Conservation (phyloP, 1,140 invertebrate genomes). For the Bombus pyrosoma region DNA sequence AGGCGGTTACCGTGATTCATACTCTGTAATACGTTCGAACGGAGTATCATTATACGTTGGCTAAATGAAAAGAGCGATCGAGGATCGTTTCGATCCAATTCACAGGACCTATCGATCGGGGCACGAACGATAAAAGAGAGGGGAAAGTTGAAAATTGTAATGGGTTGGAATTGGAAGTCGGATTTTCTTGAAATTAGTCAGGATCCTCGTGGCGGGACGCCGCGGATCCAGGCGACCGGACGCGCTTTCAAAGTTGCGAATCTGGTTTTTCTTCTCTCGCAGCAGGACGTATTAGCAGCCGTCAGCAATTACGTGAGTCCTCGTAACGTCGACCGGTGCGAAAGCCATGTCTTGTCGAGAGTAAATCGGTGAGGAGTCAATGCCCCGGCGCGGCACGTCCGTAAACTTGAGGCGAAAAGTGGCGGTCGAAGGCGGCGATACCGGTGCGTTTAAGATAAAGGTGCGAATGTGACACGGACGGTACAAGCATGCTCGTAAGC, state of each 20-base stretch:
- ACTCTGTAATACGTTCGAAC: neutral
- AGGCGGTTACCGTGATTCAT: neutral
- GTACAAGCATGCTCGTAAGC: conserved; percentile 10
- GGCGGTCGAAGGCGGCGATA: conserved; percentile 49
- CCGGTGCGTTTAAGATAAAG: conserved; percentile 44
- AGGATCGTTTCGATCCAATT: neutral
- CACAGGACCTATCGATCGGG: no score
- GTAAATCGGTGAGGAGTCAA: conserved; percentile 63
- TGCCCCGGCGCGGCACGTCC: conserved; percentile 43
- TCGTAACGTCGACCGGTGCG: conserved; percentile 52
- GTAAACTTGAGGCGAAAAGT: conserved; percentile 56
- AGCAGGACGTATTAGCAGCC: conserved; percentile 66
- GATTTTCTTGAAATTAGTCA: conserved; percentile 51
- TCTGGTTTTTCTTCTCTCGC: conserved; percentile 69
- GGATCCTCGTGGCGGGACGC: neutral
- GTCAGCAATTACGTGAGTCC: conserved; percentile 71
- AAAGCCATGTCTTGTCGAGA: conserved; percentile 56
- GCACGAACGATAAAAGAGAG: neutral
- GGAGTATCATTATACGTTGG: neutral
- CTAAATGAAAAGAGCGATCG: neutral
- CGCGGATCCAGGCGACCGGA: conserved; percentile 36
- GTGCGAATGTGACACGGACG: conserved; percentile 50
- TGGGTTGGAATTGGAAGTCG: neutral
- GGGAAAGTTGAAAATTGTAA: neutral
- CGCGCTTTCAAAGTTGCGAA: conserved; percentile 64